phyloP scores from a whole-genome alignment of 2,888 invertebrate genomes.

The Phaonia tiefii region DNA sequence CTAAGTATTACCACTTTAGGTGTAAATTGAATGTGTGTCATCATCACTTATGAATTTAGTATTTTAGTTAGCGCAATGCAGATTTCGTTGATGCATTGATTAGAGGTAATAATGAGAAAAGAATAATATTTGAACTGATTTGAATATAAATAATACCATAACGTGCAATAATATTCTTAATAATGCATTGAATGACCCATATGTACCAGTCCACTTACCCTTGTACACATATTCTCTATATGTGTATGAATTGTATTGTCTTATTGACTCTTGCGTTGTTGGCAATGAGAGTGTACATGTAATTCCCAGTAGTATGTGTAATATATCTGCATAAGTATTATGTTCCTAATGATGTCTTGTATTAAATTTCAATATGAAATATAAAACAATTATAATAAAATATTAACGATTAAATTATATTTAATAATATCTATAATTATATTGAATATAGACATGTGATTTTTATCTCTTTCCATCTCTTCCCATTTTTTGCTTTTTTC shows the following conservation, averaged over 20 bases:
- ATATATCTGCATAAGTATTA: conserved; percentile 22
- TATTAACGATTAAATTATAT: not conserved
- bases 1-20: too few relatives aligned
- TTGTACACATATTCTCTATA: not conserved
- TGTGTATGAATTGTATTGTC: not conserved
- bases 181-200: conserved; percentile 12
- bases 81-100: too few relatives aligned
- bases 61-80: too few relatives aligned
- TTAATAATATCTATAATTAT: conserved; percentile 4
- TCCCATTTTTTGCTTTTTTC: not conserved
- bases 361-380: conserved; percentile 57
- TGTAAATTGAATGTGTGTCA: too few relatives aligned
- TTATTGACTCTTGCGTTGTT: conserved; percentile 28
- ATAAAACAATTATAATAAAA: conserved; percentile 21
- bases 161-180: too few relatives aligned
- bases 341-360: conserved; percentile 62
- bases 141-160: too few relatives aligned
- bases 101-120: too few relatives aligned
- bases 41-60: too few relatives aligned
- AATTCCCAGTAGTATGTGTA: not conserved
- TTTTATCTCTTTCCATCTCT: not conserved
- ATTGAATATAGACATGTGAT: conserved; percentile 41
- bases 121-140: too few relatives aligned
- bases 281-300: conserved; percentile 41
- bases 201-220: too few relatives aligned